Evolutionary conservation across 2,888 invertebrate genomes (phyloP).

Genomic region (Saturnia japonica): DNA sequence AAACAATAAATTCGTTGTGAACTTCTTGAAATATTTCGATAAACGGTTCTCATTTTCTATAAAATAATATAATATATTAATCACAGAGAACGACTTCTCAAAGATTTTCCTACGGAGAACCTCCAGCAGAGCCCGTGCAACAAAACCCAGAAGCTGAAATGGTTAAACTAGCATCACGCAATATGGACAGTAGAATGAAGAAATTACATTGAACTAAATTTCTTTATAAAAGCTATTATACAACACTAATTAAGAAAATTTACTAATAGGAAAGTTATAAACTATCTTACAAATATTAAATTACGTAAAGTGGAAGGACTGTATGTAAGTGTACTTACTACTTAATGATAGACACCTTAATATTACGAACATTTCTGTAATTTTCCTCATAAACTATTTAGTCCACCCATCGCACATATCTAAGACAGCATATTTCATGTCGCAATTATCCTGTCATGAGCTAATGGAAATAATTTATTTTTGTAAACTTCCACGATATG

Average conservation of each 20-base stretch:
- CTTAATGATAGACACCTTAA: constrained; percentile 8
- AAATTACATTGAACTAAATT: too few relatives aligned
- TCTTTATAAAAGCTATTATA: too few relatives aligned
- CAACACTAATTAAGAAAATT: not conserved
- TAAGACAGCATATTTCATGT: constrained; percentile 33
- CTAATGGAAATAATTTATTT: constrained; percentile 35
- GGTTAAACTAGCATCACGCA: not conserved
- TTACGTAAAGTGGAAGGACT: too few relatives aligned
- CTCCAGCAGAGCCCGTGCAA: not conserved
- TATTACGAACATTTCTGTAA: constrained; percentile 6
- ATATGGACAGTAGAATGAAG: too few relatives aligned
- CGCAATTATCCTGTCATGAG: constrained; percentile 44
- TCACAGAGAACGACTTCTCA: not conserved
- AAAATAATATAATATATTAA: not conserved
- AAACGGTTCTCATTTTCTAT: too few relatives aligned
- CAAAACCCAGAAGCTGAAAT: not conserved
- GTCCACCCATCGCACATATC: constrained; percentile 17
- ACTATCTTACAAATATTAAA: too few relatives aligned
- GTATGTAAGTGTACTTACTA: too few relatives aligned
- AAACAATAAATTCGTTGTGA: too few relatives aligned
- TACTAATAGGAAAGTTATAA: not conserved
- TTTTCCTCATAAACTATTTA: constrained; percentile 15
- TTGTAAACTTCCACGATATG: constrained; percentile 23
- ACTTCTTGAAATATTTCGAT: too few relatives aligned
- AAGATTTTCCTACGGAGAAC: too few relatives aligned